These are phyloP conservation scores for Graphium colonna DNA, from an alignment of 2,888 invertebrate genomes.

Conservation along the genomic window DNA sequence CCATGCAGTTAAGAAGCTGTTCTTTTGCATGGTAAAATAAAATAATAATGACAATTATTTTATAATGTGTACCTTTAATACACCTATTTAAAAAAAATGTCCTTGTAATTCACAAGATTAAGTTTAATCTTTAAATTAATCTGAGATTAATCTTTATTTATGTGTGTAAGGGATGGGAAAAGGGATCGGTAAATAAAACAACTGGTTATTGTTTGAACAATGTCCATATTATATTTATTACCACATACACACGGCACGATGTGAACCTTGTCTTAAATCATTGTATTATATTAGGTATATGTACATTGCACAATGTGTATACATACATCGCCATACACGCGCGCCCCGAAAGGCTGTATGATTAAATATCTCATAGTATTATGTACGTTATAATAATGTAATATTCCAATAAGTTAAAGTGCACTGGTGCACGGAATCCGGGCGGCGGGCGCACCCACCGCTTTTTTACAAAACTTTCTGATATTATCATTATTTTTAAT, in stretches of 20 bases:
- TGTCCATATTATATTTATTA: constrained; percentile 93
- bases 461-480: constrained; percentile 76
- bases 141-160: too few relatives aligned
- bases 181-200: constrained; percentile 62
- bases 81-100: too few relatives aligned
- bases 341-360: constrained; percentile 81
- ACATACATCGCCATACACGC: constrained; percentile 85
- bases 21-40: too few relatives aligned
- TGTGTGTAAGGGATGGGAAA: constrained; percentile 12
- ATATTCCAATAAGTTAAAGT: constrained; percentile 81
- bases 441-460: constrained; percentile 75
- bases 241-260: constrained; percentile 95
- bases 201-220: constrained; percentile 87
- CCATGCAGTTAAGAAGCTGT: too few relatives aligned
- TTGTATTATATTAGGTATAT: constrained; percentile 86
- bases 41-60: too few relatives aligned
- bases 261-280: constrained; percentile 93
- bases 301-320: constrained; percentile 86
- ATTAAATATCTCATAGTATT: constrained; percentile 80
- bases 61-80: too few relatives aligned
- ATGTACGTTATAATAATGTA: constrained; percentile 79
- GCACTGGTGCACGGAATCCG: constrained; percentile 80
- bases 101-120: too few relatives aligned
- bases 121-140: too few relatives aligned
- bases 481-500: constrained; percentile 78